A percentile compares a stretch with the other conserved stretches of the same genome.
phyloP scores from a whole-genome alignment of 92 coral and sea anemone genomes.

The Montipora capitata region DNA sequence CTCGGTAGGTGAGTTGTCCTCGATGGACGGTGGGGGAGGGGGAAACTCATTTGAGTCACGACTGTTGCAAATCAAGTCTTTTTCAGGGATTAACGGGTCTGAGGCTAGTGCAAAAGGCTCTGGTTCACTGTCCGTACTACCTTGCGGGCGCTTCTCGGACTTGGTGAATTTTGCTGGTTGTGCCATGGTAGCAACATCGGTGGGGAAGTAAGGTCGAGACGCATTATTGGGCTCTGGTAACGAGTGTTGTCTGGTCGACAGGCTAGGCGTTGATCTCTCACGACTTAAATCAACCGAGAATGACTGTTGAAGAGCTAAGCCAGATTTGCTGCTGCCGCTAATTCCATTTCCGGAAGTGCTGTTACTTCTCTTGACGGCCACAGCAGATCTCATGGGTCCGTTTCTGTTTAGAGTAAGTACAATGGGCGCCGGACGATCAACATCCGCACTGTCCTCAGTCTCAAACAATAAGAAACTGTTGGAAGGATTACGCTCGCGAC shows the following conservation, averaged over 20 bases:
- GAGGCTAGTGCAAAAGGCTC: slow-evolving; percentile 31
- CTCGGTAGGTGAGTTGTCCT: slow-evolving; percentile 44
- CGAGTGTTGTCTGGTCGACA: slow-evolving; percentile 32
- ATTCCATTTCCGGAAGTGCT: slow-evolving; percentile 47
- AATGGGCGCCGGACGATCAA: slow-evolving; percentile 86
- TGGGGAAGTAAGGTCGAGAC: slow-evolving; percentile 29
- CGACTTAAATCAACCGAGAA: slow-evolving; percentile 31
- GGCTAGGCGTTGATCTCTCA: slow-evolving; percentile 29
- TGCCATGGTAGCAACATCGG: slow-evolving; percentile 25
- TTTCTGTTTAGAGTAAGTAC: slow-evolving; percentile 76
- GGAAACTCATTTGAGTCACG: slow-evolving; percentile 80
- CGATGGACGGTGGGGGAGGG: slow-evolving; percentile 83
- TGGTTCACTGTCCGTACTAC: slow-evolving; percentile 41
- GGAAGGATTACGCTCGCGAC: slow-evolving; percentile 41
- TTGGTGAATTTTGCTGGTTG: slow-evolving; percentile 20
- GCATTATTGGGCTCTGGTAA: slow-evolving; percentile 33
- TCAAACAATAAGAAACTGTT: slow-evolving; percentile 76
- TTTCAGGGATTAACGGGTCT: slow-evolving; percentile 43
- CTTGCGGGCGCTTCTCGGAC: slow-evolving; percentile 36
- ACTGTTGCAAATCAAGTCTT: slow-evolving; percentile 20
- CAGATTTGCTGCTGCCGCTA: slow-evolving; percentile 5
- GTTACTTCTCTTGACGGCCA: slow-evolving; percentile 69
- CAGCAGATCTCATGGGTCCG: slow-evolving; percentile 83
- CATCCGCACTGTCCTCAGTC: slow-evolving; percentile 55
- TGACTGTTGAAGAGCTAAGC: slow-evolving; percentile 33